phyloP scores from a whole-genome alignment of 2,113 vertebrate genomes.

The Oryzias melastigma region DNA sequence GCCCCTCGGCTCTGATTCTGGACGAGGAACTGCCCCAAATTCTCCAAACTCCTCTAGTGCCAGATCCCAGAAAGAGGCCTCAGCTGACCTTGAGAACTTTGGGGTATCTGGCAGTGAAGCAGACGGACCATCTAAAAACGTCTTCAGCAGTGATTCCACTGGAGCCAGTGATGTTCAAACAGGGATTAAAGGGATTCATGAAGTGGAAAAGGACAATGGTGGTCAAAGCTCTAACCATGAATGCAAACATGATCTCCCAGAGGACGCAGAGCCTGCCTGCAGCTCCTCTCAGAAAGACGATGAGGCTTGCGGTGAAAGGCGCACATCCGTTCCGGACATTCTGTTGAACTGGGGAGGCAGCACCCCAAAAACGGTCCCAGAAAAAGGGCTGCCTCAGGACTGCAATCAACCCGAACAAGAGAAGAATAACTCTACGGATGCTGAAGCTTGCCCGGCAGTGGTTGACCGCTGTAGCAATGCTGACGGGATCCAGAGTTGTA shows the following conservation, averaged over 20 bases:
- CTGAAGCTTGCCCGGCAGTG: neutral
- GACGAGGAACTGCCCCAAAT: constrained; percentile 34
- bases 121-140: fast-evolving
- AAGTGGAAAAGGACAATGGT: neutral
- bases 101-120: neutral
- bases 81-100: neutral
- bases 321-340: constrained; percentile 45
- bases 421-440: neutral
- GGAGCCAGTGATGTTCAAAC: neutral
- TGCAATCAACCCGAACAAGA: neutral
- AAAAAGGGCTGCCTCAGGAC: neutral
- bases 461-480: neutral
- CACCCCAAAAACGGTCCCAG: neutral
- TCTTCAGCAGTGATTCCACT: neutral
- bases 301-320: constrained; percentile 33
- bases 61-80: constrained; percentile 14
- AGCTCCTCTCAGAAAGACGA: constrained; percentile 52
- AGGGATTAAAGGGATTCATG: neutral
- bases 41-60: constrained; percentile 39
- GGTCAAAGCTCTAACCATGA: neutral
- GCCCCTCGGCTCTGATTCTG: constrained; percentile 48
- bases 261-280: constrained; percentile 19
- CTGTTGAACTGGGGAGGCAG: constrained; percentile 33
- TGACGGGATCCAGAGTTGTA: neutral
- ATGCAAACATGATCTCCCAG: constrained; percentile 15